A percentile compares a stretch with the other conserved stretches of the same genome.
phyloP scores from a whole-genome alignment of 2,797 vertebrate genomes.

The Hydrolagus colliei region DNA sequence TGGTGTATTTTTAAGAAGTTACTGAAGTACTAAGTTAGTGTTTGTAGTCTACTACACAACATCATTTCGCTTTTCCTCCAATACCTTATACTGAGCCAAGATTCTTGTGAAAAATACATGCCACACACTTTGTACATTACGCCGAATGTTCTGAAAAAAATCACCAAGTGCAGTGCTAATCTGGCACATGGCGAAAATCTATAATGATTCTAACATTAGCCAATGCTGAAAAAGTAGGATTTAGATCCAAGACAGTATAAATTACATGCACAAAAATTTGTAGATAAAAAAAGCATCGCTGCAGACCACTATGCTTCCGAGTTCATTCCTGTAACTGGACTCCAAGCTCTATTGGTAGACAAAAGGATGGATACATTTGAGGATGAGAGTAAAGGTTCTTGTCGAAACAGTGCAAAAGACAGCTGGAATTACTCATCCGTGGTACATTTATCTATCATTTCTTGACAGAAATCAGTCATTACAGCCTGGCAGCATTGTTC shows the following conservation, averaged over 20 bases:
- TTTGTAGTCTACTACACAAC: not conserved
- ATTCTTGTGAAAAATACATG: not conserved
- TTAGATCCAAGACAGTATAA: slow-evolving; percentile 2
- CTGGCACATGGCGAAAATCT: not conserved
- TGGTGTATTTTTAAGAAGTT: not conserved
- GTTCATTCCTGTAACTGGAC: not conserved
- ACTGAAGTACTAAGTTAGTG: not conserved
- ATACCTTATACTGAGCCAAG: not conserved
- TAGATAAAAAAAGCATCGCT: not conserved
- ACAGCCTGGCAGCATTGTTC: slow-evolving; percentile 50
- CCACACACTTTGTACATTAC: not conserved
- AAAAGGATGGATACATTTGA: not conserved
- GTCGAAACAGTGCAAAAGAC: slow-evolving; percentile 58
- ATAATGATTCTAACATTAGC: slow-evolving; percentile 13
- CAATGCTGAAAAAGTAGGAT: not conserved
- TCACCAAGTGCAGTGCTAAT: not conserved
- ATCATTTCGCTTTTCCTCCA: not conserved
- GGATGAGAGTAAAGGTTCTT: slow-evolving; percentile 56
- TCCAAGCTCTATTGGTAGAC: not conserved
- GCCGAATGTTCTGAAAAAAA: not conserved
- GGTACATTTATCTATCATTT: slow-evolving; percentile 68
- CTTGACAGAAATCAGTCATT: slow-evolving; percentile 64
- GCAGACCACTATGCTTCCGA: not conserved
- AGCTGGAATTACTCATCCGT: slow-evolving; percentile 55
- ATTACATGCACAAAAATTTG: slow-evolving; percentile 27